These are phyloP conservation scores for Magallana gigas DNA, from an alignment of 1,140 invertebrate species.

Conservation along the genomic window DNA sequence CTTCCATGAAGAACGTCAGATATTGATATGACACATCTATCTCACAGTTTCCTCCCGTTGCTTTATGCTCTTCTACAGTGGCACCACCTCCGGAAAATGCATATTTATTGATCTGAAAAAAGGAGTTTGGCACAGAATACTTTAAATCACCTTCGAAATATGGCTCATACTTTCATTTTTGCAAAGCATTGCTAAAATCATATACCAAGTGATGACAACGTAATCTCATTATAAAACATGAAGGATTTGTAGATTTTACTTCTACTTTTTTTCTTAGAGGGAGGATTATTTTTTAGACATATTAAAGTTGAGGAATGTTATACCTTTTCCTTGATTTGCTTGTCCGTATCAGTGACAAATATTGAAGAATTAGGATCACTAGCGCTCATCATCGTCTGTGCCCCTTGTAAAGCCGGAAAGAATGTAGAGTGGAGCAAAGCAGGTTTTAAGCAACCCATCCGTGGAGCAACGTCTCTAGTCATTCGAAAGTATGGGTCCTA, in stretches of 20 bases:
- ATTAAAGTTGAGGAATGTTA: background rate
- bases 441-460: slow-evolving; percentile 92
- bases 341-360: slow-evolving; percentile 95
- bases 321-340: slow-evolving; percentile 97
- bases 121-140: slow-evolving; percentile 88
- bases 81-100: slow-evolving; percentile 98
- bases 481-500: slow-evolving; percentile 95
- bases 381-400: slow-evolving; percentile 98
- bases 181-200: too few species aligned
- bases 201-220: slow-evolving; percentile 81
- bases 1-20: slow-evolving; percentile 96
- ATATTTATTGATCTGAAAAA: slow-evolving; percentile 93
- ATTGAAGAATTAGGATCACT: slow-evolving; percentile 96
- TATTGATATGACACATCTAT: slow-evolving; percentile 98
- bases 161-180: slow-evolving; percentile 98
- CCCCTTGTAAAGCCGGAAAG: slow-evolving; percentile 97
- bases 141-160: slow-evolving; percentile 95
- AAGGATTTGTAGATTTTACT: background rate
- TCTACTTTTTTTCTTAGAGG: background rate
- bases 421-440: slow-evolving; percentile 95
- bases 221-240: slow-evolving; percentile 82
- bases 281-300: background rate
- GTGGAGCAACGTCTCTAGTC: slow-evolving; percentile 97
- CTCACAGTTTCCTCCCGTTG: slow-evolving; percentile 94
- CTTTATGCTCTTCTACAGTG: slow-evolving; percentile 95